phyloP scores from a whole-genome alignment of 2,797 vertebrate species.

The Moxostoma hubbsi region DNA sequence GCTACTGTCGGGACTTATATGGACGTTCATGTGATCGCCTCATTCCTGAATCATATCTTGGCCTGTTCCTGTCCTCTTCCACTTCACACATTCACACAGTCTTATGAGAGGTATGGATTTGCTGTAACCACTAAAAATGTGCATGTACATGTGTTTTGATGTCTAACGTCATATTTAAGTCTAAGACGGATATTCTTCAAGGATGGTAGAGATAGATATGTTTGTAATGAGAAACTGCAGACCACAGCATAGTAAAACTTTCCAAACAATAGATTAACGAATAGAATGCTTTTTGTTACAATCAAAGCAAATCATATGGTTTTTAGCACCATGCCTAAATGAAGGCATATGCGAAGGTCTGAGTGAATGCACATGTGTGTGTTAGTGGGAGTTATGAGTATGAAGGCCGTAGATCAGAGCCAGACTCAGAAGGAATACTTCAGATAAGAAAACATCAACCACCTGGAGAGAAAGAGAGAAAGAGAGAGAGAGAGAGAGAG shows the following conservation, averaged over 20 bases:
- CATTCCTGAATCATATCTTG: constrained; percentile 23
- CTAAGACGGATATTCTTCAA: neutral
- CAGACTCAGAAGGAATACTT: constrained; percentile 65
- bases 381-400: constrained; percentile 58
- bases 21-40: neutral
- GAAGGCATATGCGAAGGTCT: constrained; percentile 11
- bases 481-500: constrained; percentile 37
- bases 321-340: constrained; percentile 2
- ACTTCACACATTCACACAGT: constrained; percentile 33
- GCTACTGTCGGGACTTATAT: neutral
- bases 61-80: constrained; percentile 3
- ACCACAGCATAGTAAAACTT: neutral
- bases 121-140: constrained; percentile 31
- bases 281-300: neutral
- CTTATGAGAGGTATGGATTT: constrained; percentile 27
- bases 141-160: constrained; percentile 15
- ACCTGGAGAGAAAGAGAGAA: constrained; percentile 64
- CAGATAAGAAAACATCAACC: constrained; percentile 76
- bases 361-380: constrained; percentile 38
- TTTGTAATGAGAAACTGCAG: constrained; percentile 2
- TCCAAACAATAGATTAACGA: neutral
- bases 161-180: constrained; percentile 12
- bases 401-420: constrained; percentile 72
- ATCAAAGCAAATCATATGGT: neutral
- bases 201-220: neutral